Evolutionary conservation across 2,113 vertebrate species (phyloP), one percentile per base, ranked within the genome.

Genomic region (Lepus americanus): DNA sequence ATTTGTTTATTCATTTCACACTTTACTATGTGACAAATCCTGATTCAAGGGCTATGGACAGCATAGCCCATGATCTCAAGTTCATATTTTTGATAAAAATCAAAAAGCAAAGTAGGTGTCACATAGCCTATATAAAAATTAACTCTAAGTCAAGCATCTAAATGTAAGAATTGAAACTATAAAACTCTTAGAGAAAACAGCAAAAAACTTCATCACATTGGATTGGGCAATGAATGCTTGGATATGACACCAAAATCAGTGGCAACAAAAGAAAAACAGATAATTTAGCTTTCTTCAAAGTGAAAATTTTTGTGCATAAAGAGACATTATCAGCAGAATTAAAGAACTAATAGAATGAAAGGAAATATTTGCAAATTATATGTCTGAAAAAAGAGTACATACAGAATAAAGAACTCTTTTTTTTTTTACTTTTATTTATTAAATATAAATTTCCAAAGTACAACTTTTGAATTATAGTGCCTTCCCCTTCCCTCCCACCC

Each of bases 221-320:
- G 11, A 85, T 81, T 85, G 88, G 64, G n/a, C 66, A 77, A 80
- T 66, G 33, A 49, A 77, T 94, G 39, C 59, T 69, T 80, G 0
- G 9, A 64, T 53, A 76, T 53, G 66, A 90, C 51, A 92, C 83
- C 77, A 88, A 89, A 87, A 91, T 22, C 33, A 93, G 4, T 61
- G 22, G 9, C 16, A 63, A 87, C 19, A 36, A 36, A 33, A 61
- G 23, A n/a, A 53, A 76, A 66, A 81, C 12, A 69, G 55, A 59
- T 77, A 69, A 90, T 90, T 36, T 94, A 4, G 33, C 77, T 77
- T 93, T 79, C 1, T 33, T 74, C 22, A 83, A 83, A 89, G 72
- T 64, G 74, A 91, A 83, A 86, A 51, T 59, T 93, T 66, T 78
- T 53, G 17, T 79, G 12, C 51, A 69, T 80, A 12, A 88, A 84